Base-by-base conservation (phyloP, 2,888 invertebrate genomes). In the Argyresthia albistria region DNA sequence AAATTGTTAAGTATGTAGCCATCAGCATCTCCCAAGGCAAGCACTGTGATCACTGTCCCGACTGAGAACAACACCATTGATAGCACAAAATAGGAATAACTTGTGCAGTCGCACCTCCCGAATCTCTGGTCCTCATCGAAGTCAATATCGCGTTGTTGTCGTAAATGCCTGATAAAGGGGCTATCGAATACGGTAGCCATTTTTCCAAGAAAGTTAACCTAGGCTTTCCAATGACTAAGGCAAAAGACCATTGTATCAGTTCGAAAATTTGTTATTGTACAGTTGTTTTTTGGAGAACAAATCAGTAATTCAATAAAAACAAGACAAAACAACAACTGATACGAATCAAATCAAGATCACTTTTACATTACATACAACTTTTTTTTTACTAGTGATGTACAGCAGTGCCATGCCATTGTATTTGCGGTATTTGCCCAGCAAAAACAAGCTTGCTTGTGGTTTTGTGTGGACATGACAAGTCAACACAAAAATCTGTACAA, bases 131-230 rank as follows among this genome's bases (percentile, higher is more conserved):
- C 89, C 65, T 89, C 90, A 59, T 90, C 90, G 62, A 89, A 87
- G 60, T 89, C 89, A 58, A 89, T 89, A 65, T 90, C 90, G 59
- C 89, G 87, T 67, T 89, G 88, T 63, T 89, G 82, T 57, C 89
- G 70, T 60, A 90, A 86, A 76, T 89, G 89, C 67, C 90, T 83
- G 62, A 90, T 83, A 63, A 89, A 90, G 52, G 90, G 90, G 62
- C 90, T 90, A 79, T 90, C 90, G 69, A 90, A 90, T 59, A 90
- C 88, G 76, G 90, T 90, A 71, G 90, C 90, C 90, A 90, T 90
- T 76, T 84, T 88, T 42, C 25, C 45, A 35, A 25, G 11, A 8
- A 43, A 43, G 7, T 35, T 37, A 25, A 25, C 25, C 25, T 25
- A 25, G 25, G 6, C 25, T 25, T 25, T 25, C 25, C 6, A 25